Percentiles rank a stretch among this genome's conserved stretches.
phyloP scores from a whole-genome alignment of 2,888 invertebrate genomes.

The Pheosia gnoma region DNA sequence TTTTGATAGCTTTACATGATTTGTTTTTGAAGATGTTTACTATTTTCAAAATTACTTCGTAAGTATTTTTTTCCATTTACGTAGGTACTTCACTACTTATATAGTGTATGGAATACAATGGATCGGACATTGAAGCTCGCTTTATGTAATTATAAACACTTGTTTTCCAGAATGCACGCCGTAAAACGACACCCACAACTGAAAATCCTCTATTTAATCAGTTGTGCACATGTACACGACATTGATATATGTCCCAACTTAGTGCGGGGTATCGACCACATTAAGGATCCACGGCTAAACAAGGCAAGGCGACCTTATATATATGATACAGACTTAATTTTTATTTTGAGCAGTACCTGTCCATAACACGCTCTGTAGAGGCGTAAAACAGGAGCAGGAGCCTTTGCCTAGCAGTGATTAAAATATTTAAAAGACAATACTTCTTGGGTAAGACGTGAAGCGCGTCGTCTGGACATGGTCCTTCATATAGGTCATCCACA shows the following conservation, averaged over 20 bases:
- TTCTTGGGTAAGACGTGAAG: too few species aligned
- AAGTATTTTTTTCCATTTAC: background rate
- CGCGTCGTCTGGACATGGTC: too few species aligned
- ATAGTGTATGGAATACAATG: too few species aligned
- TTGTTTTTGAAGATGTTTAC: conserved; percentile 7
- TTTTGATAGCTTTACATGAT: conserved; percentile 9
- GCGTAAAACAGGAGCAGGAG: too few species aligned
- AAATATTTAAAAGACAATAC: too few species aligned
- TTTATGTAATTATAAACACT: too few species aligned
- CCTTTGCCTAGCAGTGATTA: too few species aligned
- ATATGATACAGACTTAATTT: background rate
- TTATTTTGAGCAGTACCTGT: background rate
- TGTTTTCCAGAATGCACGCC: background rate
- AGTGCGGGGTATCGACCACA: conserved; percentile 91
- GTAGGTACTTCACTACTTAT: too few species aligned
- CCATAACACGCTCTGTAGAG: too few species aligned
- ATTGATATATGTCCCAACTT: conserved; percentile 86
- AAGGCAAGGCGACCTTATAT: conserved; percentile 82
- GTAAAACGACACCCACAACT: background rate
- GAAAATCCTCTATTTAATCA: conserved; percentile 53
- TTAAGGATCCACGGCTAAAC: conserved; percentile 90
- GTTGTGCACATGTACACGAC: conserved; percentile 55
- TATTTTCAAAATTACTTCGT: background rate
- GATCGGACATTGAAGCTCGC: too few species aligned
- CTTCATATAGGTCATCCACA: too few species aligned